Evolutionary conservation across 2,888 invertebrate species (phyloP), one percentile per base, ranked within the genome.

Genomic region (Physocephala rufipes): DNA sequence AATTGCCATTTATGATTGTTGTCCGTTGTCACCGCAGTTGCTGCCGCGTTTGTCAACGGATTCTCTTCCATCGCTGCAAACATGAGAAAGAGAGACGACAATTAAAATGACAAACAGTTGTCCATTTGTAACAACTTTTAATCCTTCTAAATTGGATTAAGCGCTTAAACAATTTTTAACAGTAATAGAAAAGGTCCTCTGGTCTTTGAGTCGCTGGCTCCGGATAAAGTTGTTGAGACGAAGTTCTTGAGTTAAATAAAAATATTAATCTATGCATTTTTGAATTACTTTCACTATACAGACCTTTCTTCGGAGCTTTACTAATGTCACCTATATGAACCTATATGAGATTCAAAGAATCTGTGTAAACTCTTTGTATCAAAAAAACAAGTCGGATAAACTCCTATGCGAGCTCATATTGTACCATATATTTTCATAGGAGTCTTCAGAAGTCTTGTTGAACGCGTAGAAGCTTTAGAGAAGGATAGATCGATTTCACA

Each of bases 121-220:
- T 67, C 58, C 62, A 62, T 63, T 76, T 49, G 30, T 67, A 55
- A n/a, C 58, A 16, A 62, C 66, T 76, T 74, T 78, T 83, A 84
- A 83, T 83, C 82, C 78, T 72, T 78, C 83, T 81, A 84, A 83
- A 83, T 84, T 83, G 83, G 84, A 82, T 83, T 82, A 84, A 83
- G 81, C 78, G 74, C 82, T 83, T 79, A 51, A 24, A 62, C 59
- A 67, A 19, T 15, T 58, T 58, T 58, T 3, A 24, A n/a, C n/a
- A n/a, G n/a, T 58, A 58, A 58, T 7, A 61, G 21, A 45, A 62
- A 62, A 62, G 21, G 21, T 43, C 7, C 62, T 62, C 43, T 30
- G 19, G 43, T 62, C 36, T 4, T 36, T 36, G 21, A 19, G 9
- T n/a, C 62, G 4, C 21, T 62, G 16, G 45, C n/a, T 2, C 16